Evolutionary conservation across 2,113 vertebrate species (phyloP).

Genomic region (Hoplias malabaricus): DNA sequence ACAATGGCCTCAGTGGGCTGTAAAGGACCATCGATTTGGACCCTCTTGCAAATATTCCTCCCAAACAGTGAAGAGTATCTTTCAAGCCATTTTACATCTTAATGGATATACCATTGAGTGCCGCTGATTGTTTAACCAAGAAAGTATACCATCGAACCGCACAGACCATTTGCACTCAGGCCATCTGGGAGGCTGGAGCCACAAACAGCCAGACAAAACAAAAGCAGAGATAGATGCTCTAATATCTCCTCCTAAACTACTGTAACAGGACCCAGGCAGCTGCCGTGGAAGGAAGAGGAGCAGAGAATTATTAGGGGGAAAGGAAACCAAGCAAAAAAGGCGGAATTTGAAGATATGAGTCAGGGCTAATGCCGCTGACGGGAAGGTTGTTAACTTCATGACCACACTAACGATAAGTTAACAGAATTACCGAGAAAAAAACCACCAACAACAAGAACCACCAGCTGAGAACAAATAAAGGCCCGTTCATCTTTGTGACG

Average conservation of each 20-base stretch:
- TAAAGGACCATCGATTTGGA: conserved; percentile 63
- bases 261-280: background rate
- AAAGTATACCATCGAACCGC: conserved; percentile 58
- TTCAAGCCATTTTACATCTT: conserved; percentile 64
- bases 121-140: conserved; percentile 66
- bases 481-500: background rate
- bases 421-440: background rate
- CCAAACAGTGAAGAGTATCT: conserved; percentile 54
- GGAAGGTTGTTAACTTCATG: conserved; percentile 28
- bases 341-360: background rate
- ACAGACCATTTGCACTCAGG: conserved; percentile 52
- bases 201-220: conserved; percentile 52
- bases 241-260: conserved; percentile 23
- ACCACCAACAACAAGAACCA: background rate
- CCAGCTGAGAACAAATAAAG: conserved; percentile 25
- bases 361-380: conserved; percentile 4
- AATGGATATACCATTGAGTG: conserved; percentile 64
- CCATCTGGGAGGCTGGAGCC: conserved; percentile 54
- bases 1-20: conserved; percentile 55
- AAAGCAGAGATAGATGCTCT: conserved; percentile 50
- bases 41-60: conserved; percentile 51
- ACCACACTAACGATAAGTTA: conserved; percentile 14
- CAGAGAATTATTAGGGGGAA: background rate
- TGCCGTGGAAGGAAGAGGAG: background rate
- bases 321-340: background rate